phyloP scores from a whole-genome alignment of 2,888 invertebrate species.

The Xestia c-nigrum region DNA sequence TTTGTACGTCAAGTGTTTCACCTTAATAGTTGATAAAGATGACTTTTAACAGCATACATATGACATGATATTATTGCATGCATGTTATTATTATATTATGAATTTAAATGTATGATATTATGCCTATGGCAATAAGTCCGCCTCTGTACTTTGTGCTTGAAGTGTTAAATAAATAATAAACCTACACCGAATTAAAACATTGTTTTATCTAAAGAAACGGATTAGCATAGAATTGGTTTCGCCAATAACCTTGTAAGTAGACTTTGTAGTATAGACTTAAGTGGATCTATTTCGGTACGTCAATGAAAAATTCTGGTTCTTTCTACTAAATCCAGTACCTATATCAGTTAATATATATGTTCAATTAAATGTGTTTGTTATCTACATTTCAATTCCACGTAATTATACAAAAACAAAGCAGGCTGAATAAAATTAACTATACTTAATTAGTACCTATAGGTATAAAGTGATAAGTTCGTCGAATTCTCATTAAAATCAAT shows the following conservation, averaged over 20 bases:
- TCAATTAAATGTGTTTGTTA: slow-evolving; percentile 26
- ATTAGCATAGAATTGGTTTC: background rate
- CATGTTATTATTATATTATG: too few species aligned
- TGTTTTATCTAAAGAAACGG: background rate
- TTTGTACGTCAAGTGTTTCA: background rate
- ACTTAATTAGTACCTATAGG: slow-evolving; percentile 21
- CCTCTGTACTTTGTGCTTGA: too few species aligned
- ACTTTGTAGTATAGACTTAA: slow-evolving; percentile 1
- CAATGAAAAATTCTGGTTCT: slow-evolving; percentile 2
- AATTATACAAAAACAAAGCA: slow-evolving; percentile 30
- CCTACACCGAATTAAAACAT: background rate
- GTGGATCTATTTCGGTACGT: background rate
- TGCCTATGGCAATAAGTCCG: too few species aligned
- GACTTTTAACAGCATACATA: too few species aligned
- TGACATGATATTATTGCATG: too few species aligned
- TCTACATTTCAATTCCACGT: slow-evolving; percentile 41
- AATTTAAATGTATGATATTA: too few species aligned
- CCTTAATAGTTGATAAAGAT: background rate
- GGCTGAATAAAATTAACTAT: slow-evolving; percentile 36
- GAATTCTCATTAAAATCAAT: slow-evolving; percentile 78
- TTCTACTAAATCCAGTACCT: slow-evolving; percentile 1
- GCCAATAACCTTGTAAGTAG: background rate
- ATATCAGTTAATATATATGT: slow-evolving; percentile 30
- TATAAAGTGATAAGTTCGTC: slow-evolving; percentile 49
- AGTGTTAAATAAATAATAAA: too few species aligned